A percentile compares a stretch with the other conserved stretches of the same genome.
phyloP scores from a whole-genome alignment of 2,888 invertebrate species.

The Xylocampa areola region DNA sequence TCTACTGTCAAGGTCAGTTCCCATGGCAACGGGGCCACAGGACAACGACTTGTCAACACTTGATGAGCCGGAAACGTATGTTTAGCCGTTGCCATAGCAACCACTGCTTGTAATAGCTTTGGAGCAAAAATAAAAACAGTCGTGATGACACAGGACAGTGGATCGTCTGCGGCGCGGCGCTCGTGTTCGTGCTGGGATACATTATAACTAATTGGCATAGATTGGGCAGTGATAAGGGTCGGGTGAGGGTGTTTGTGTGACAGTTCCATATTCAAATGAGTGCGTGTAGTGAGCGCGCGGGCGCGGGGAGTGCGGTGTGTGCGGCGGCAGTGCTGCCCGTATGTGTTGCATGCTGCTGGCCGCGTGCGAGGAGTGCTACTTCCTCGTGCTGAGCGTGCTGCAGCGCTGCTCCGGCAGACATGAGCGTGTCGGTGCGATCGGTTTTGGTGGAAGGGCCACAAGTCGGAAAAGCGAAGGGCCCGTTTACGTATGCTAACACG shows the following conservation, averaged over 20 bases:
- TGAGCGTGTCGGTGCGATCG: slow-evolving; percentile 82
- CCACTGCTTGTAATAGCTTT: slow-evolving; percentile 53
- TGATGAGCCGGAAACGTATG: slow-evolving; percentile 69
- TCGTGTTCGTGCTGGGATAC: slow-evolving; percentile 22
- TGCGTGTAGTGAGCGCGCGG: slow-evolving; percentile 1
- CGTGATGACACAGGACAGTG: slow-evolving; percentile 24
- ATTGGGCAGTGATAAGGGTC: not conserved
- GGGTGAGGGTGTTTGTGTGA: slow-evolving; percentile 13
- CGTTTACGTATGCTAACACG: slow-evolving; percentile 91
- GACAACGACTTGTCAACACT: slow-evolving; percentile 55
- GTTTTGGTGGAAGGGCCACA: slow-evolving; percentile 84
- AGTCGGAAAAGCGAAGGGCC: slow-evolving; percentile 75
- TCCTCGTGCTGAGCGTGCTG: slow-evolving; percentile 56
- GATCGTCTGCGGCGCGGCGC: slow-evolving; percentile 11
- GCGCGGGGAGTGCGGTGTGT: slow-evolving; percentile 4
- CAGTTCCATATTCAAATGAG: slow-evolving; percentile 51
- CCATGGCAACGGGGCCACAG: slow-evolving; percentile 52
- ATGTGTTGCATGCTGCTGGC: slow-evolving; percentile 80
- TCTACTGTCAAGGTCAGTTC: slow-evolving; percentile 37
- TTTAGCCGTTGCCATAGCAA: slow-evolving; percentile 71
- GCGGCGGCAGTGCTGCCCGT: slow-evolving; percentile 12
- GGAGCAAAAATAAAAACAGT: slow-evolving; percentile 57
- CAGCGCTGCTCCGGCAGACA: slow-evolving; percentile 45
- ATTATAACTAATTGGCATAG: not conserved
- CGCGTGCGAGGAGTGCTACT: slow-evolving; percentile 72